Percentiles rank a stretch among this genome's conserved stretches.
These are phyloP conservation scores for Perccottus glenii DNA, from an alignment of 2,113 vertebrate species.

Conservation along the genomic window DNA sequence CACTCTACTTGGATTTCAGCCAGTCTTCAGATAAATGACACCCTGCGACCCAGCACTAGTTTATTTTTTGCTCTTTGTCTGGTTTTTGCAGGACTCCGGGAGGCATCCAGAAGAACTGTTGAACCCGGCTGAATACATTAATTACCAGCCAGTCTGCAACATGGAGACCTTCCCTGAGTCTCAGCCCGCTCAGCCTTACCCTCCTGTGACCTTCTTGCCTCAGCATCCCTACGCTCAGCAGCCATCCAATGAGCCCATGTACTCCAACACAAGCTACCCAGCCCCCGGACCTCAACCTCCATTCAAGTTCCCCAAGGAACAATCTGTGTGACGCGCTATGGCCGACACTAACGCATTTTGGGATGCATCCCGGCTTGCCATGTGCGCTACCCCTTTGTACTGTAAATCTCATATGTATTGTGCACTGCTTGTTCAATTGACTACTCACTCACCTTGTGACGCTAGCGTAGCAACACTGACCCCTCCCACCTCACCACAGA, in stretches of 20 bases:
- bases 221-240: slow-evolving; percentile 79
- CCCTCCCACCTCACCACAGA: slow-evolving; percentile 11
- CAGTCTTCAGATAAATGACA: not conserved
- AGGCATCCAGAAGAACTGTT: slow-evolving; percentile 79
- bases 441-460: slow-evolving; percentile 46
- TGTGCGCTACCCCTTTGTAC: slow-evolving; percentile 15
- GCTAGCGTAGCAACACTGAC: slow-evolving; percentile 46
- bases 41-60: slow-evolving; percentile 23
- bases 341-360: slow-evolving; percentile 10
- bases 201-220: slow-evolving; percentile 78
- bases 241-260: slow-evolving; percentile 70
- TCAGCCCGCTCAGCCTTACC: slow-evolving; percentile 70
- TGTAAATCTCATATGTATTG: slow-evolving; percentile 31
- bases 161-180: slow-evolving; percentile 76
- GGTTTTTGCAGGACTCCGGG: slow-evolving; percentile 82
- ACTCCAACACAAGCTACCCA: slow-evolving; percentile 83
- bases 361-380: slow-evolving; percentile 22
- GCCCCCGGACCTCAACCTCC: slow-evolving; percentile 78
- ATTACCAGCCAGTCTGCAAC: slow-evolving; percentile 72
- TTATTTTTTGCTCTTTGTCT: slow-evolving; percentile 29
- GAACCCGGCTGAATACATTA: slow-evolving; percentile 85
- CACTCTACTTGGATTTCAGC: slow-evolving; percentile 4
- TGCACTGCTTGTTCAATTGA: slow-evolving; percentile 65
- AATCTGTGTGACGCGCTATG: slow-evolving; percentile 78
- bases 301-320: slow-evolving; percentile 87